Evolutionary conservation across 2,797 vertebrate genomes (phyloP).

Genomic region (Tachyglossus aculeatus): DNA sequence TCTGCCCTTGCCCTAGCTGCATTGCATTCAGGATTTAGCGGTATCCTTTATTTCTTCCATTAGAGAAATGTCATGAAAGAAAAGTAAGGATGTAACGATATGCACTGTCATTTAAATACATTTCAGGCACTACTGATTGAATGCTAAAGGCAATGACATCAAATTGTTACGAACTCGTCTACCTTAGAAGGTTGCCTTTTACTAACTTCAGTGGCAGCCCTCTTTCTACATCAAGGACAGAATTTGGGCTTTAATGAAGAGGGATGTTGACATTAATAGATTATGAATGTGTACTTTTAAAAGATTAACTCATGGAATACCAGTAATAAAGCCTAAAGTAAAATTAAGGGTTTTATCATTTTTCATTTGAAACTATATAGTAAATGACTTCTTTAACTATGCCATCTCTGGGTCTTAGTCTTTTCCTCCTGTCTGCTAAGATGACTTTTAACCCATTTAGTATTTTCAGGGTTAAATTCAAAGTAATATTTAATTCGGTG

Average conservation of each 20-base stretch:
- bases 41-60: not conserved
- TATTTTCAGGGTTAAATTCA: no score
- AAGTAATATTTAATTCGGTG: no score
- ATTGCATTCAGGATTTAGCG: not conserved
- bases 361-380: not conserved
- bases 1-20: no score
- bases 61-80: not conserved
- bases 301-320: conserved; percentile 15
- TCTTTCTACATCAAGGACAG: not conserved
- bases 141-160: not conserved
- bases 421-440: no score
- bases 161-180: not conserved
- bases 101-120: not conserved
- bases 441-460: no score
- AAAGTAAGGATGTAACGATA: not conserved
- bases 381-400: no score
- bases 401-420: no score
- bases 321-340: conserved; percentile 7
- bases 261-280: not conserved
- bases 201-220: not conserved
- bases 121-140: no score
- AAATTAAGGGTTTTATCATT: not conserved
- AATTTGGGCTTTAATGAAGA: not conserved
- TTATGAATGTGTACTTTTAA: not conserved
- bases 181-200: not conserved